Base-by-base conservation (phyloP, 2,113 vertebrate genomes). In the Ictidomys tridecemlineatus region DNA sequence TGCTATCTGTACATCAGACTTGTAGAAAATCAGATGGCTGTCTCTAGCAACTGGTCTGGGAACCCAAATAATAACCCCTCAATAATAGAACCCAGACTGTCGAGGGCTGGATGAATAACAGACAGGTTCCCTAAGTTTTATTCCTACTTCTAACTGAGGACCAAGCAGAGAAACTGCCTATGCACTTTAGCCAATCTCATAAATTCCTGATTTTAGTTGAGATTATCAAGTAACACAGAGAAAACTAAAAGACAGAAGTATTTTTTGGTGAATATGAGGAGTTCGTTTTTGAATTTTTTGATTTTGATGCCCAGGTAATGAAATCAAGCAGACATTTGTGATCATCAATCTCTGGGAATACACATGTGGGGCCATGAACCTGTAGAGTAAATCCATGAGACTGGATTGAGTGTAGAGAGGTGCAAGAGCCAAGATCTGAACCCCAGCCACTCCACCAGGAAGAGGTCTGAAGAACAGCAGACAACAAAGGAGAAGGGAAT, bases 241-340 rank as follows among this genome's bases (percentile, higher is more conserved):
- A 94, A 85, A 34, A 58, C 22, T 69, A 56, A 72, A 4, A 45
- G 32, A 4, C 5, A 45, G 6, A 9, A 26, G 51, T 42, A 48
- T n/a, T 94, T 65, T 86, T 58, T 93, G 53, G 58, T 73, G 73
- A 82, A 48, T 37, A 77, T 65, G n/a, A 86, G 48, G 48, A 77
- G 42, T 70, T 72, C 39, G 22, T 37, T 87, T 85, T 77, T 80
- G 39, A 13, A 7, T 12, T 37, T 45, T n/a, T n/a, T 80, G n/a
- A 85, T 58, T 80, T 76, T 22, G 61, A 42, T 30, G 69, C 51
- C 73, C 56, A 94, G 85, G 51, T 61, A 77, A 53, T 51, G 28
- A 74, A n/a, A 13, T 89, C 78, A 89, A 61, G 22, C 39, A 78
- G 77, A 69, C 30, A 76, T 89, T 65, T 82, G 30, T 89, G 24